Conservation (phyloP, 2,113 vertebrate genomes). For the Dromaius novaehollandiae region DNA sequence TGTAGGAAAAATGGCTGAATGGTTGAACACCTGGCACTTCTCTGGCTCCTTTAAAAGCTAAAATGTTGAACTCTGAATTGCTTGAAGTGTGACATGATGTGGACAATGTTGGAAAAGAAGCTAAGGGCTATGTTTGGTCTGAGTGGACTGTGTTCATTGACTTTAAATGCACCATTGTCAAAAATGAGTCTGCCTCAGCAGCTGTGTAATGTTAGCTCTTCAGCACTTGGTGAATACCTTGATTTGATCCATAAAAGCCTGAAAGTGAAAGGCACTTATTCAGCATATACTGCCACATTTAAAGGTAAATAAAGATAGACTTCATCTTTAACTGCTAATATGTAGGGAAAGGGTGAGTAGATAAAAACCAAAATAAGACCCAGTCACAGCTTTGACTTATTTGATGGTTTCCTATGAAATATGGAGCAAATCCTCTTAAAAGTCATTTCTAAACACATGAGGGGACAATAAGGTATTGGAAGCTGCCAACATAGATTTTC, state of each 20-base stretch:
- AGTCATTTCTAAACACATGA: background rate
- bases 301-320: background rate
- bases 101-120: background rate
- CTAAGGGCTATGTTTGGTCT: background rate
- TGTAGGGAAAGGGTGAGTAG: background rate
- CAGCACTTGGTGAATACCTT: background rate
- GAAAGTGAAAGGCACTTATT: background rate
- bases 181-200: slow-evolving; percentile 4
- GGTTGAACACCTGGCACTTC: background rate
- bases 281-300: background rate
- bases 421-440: background rate
- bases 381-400: background rate
- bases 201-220: background rate
- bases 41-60: background rate
- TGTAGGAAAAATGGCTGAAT: background rate
- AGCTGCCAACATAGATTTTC: background rate
- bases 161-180: background rate
- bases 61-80: background rate
- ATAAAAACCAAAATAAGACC: background rate
- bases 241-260: background rate
- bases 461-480: background rate
- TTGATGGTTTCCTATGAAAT: background rate
- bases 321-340: background rate
- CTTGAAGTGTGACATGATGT: background rate
- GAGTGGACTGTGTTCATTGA: background rate